Percentiles rank a stretch among this genome's conserved stretches.
These are phyloP conservation scores for Danio albolineatus DNA, from an alignment of 2,797 vertebrate species.

Conservation along the genomic window DNA sequence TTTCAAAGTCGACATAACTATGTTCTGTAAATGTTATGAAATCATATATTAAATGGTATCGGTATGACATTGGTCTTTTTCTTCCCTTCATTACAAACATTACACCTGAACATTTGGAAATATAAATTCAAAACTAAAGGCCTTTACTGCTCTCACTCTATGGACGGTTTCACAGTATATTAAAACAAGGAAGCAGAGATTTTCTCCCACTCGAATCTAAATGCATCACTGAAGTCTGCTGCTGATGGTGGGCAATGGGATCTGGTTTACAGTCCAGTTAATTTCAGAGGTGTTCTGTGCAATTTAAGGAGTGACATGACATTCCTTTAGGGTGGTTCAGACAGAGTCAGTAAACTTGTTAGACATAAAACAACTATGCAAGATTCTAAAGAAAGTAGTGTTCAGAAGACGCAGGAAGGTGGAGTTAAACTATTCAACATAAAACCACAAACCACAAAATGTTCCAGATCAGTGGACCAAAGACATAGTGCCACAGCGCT, in stretches of 20 bases:
- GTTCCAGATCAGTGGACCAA: too few species aligned
- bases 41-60: background rate
- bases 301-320: background rate
- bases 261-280: background rate
- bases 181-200: background rate
- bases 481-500: too few species aligned
- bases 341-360: background rate
- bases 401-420: too few species aligned
- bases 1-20: background rate
- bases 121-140: background rate
- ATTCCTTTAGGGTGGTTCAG: background rate
- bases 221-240: background rate
- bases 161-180: background rate
- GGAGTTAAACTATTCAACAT: too few species aligned
- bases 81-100: background rate
- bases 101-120: background rate
- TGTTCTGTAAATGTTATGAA: background rate
- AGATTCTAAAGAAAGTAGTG: too few species aligned
- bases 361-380: too few species aligned
- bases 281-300: background rate
- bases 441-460: too few species aligned
- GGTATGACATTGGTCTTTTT: background rate
- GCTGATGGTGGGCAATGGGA: background rate
- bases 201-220: slow-evolving; percentile 1
- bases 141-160: background rate